A percentile compares a stretch with the other conserved stretches of the same genome.
Evolutionary conservation across 1,140 invertebrate genomes (phyloP).

Genomic region (Drosophila trapezifrons): DNA sequence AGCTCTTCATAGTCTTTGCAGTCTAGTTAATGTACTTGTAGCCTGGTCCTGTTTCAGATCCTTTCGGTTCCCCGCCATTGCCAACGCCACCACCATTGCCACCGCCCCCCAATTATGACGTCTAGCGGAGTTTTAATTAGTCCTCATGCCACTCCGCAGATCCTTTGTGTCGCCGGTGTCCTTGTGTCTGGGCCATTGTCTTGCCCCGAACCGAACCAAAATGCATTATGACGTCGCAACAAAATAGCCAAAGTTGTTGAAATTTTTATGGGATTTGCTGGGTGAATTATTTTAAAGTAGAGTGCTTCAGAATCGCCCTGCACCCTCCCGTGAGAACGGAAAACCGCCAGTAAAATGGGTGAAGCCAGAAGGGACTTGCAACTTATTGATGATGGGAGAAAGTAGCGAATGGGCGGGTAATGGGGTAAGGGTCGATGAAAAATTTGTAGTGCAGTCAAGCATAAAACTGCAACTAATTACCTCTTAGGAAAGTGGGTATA

Average conservation of each 20-base stretch:
- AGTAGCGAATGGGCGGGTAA: slow-evolving; percentile 5
- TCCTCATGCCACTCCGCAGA: slow-evolving; percentile 32
- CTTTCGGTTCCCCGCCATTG: slow-evolving; percentile 19
- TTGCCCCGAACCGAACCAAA: slow-evolving; percentile 49
- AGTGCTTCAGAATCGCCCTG: slow-evolving; percentile 28
- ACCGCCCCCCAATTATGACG: slow-evolving; percentile 49
- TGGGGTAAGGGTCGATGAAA: slow-evolving; percentile 9
- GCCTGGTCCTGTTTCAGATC: slow-evolving; percentile 34
- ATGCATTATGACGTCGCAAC: slow-evolving; percentile 48
- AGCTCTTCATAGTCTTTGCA: slow-evolving; percentile 50
- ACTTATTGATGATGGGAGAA: slow-evolving; percentile 5
- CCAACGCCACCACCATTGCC: slow-evolving; percentile 19
- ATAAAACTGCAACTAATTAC: slow-evolving; percentile 21
- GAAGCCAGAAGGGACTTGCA: slow-evolving; percentile 15
- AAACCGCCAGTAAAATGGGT: slow-evolving; percentile 9
- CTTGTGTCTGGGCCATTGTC: slow-evolving; percentile 63
- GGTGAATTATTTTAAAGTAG: slow-evolving; percentile 68
- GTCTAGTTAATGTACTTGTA: slow-evolving; percentile 71
- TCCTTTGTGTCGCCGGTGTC: slow-evolving; percentile 40
- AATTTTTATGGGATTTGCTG: slow-evolving; percentile 72
- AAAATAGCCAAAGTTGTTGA: slow-evolving; percentile 56
- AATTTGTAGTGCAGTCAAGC: slow-evolving; percentile 16
- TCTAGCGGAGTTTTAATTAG: slow-evolving; percentile 75
- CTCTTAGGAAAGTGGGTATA: slow-evolving; percentile 9
- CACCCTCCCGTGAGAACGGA: slow-evolving; percentile 8